These are phyloP conservation scores for Tetragnatha montana DNA, from an alignment of 2,888 invertebrate genomes.

Conservation along the genomic window DNA sequence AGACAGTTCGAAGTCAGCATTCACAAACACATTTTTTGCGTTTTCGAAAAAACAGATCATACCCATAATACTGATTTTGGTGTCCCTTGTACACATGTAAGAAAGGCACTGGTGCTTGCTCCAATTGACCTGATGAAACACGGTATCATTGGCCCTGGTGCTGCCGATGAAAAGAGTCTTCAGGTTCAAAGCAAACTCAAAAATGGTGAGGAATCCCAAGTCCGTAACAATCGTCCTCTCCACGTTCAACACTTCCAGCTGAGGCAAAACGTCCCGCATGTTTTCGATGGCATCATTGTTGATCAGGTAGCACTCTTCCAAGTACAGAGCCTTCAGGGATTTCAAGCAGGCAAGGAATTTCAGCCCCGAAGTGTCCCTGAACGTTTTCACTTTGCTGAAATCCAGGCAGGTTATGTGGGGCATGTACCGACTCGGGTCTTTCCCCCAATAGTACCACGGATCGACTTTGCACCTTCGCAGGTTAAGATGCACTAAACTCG, in stretches of 20 bases:
- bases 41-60: too few species aligned
- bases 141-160: not conserved
- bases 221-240: not conserved
- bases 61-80: not conserved
- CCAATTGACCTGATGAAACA: not conserved
- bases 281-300: not conserved
- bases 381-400: not conserved
- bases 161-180: not conserved
- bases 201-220: not conserved
- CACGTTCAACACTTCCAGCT: not conserved
- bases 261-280: not conserved
- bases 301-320: not conserved
- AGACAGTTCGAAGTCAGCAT: too few species aligned
- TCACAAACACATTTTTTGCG: too few species aligned
- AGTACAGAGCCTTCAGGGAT: not conserved
- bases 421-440: not conserved
- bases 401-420: not conserved
- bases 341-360: not conserved
- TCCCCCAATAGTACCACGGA: not conserved
- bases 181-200: not conserved
- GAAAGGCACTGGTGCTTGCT: not conserved
- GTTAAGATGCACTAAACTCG: not conserved
- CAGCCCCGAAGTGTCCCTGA: not conserved
- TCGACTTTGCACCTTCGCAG: not conserved
- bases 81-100: not conserved